Evolutionary conservation across 2,113 vertebrate species (phyloP).

Genomic region (Cryptotis parvus): DNA sequence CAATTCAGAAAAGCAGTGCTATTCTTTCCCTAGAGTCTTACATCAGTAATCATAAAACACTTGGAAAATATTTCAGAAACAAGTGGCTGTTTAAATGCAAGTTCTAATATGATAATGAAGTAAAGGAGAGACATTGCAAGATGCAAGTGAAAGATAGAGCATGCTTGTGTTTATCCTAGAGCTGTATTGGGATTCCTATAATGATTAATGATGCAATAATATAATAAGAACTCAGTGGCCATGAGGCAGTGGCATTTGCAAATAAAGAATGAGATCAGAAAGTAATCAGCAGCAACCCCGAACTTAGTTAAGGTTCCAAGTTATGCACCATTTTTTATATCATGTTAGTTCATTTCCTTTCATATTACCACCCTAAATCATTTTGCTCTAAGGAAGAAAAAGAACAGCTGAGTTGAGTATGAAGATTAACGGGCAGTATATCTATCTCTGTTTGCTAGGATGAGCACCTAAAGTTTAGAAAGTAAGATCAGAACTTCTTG

Average conservation of each 20-base stretch:
- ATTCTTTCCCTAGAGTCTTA: slow-evolving; percentile 23
- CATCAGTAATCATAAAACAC: slow-evolving; percentile 46
- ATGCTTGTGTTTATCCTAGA: slow-evolving; percentile 66
- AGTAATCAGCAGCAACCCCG: slow-evolving; percentile 76
- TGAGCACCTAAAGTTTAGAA: slow-evolving; percentile 73
- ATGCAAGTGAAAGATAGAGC: slow-evolving; percentile 63
- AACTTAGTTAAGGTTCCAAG: slow-evolving; percentile 79
- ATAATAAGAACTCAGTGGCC: slow-evolving; percentile 81
- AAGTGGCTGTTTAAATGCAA: slow-evolving; percentile 73
- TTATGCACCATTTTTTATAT: slow-evolving; percentile 77
- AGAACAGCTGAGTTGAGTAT: slow-evolving; percentile 72
- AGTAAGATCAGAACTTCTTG: slow-evolving; percentile 55
- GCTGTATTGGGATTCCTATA: slow-evolving; percentile 69
- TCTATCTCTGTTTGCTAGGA: slow-evolving; percentile 66
- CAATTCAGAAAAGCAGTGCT: slow-evolving; percentile 32
- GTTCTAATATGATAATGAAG: slow-evolving; percentile 57
- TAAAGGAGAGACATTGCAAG: slow-evolving; percentile 48
- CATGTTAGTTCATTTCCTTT: slow-evolving; percentile 80
- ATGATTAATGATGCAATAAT: slow-evolving; percentile 84
- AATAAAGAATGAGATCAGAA: slow-evolving; percentile 81
- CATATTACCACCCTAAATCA: slow-evolving; percentile 81
- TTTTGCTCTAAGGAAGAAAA: slow-evolving; percentile 74
- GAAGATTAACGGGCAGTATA: slow-evolving; percentile 75
- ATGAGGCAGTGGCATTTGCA: slow-evolving; percentile 83
- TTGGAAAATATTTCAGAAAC: slow-evolving; percentile 68